A percentile compares a stretch with the other conserved stretches of the same genome.
Evolutionary conservation across 2,113 vertebrate species (phyloP).

Genomic region (Poeciliopsis retropinna): DNA sequence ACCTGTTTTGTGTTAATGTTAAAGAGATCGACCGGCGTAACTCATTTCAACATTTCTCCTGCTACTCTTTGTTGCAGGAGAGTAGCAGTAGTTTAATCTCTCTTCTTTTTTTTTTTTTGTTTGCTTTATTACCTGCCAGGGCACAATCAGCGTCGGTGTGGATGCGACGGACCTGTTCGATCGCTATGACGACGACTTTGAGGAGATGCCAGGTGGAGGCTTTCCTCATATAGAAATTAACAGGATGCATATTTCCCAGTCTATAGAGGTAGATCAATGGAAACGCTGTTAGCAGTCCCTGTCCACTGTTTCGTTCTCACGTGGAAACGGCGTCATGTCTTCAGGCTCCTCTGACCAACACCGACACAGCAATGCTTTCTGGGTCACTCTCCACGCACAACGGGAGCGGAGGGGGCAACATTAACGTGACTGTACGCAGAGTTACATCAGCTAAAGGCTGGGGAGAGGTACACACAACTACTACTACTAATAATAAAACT

Average conservation of each 20-base stretch:
- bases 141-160: slow-evolving; percentile 95
- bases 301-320: slow-evolving; percentile 62
- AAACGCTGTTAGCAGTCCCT: slow-evolving; percentile 78
- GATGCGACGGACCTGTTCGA: slow-evolving; percentile 98
- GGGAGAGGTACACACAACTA: slow-evolving; percentile 86
- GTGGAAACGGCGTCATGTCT: slow-evolving; percentile 34
- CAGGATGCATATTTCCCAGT: slow-evolving; percentile 98
- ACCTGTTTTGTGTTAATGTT: not conserved
- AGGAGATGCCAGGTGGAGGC: slow-evolving; percentile 88
- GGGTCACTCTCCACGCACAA: slow-evolving; percentile 96
- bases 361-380: slow-evolving; percentile 93
- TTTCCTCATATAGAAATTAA: slow-evolving; percentile 97
- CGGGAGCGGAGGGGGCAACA: slow-evolving; percentile 92
- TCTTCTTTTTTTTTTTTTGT: not conserved
- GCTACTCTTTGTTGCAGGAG: not conserved
- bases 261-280: slow-evolving; percentile 87
- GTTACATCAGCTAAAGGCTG: slow-evolving; percentile 94
- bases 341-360: slow-evolving; percentile 92
- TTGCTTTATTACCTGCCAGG: slow-evolving; percentile 76
- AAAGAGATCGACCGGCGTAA: not conserved
- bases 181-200: slow-evolving; percentile 94
- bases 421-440: slow-evolving; percentile 88
- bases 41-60: not conserved
- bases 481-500: not conserved
- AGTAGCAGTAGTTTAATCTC: too few relatives aligned